These are phyloP conservation scores for Drosophila mimetica DNA, from an alignment of 2,888 invertebrate species.

Conservation along the genomic window DNA sequence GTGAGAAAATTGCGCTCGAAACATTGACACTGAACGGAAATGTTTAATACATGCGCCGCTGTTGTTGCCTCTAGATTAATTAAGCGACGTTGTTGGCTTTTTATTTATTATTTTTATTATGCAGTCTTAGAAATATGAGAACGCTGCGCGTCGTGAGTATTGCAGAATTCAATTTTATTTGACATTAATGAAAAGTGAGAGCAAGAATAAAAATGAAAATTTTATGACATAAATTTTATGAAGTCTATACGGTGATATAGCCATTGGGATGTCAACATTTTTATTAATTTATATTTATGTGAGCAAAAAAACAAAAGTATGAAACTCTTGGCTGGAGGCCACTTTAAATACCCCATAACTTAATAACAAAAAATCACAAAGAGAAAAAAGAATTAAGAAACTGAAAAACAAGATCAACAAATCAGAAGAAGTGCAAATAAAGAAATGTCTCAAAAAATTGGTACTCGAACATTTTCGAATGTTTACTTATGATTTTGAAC, in stretches of 20 bases:
- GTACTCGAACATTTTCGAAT: slow-evolving; percentile 66
- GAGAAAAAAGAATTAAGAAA: slow-evolving; percentile 20
- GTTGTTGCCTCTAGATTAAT: slow-evolving; percentile 74
- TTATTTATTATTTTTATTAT: slow-evolving; percentile 42
- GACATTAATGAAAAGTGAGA: slow-evolving; percentile 37
- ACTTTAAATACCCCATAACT: slow-evolving; percentile 63
- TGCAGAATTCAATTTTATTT: slow-evolving; percentile 34
- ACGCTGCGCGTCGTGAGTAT: slow-evolving; percentile 11
- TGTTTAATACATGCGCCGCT: slow-evolving; percentile 82
- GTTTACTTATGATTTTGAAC: slow-evolving; percentile 65
- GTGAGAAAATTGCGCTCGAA: slow-evolving; percentile 75
- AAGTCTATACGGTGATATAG: slow-evolving; percentile 41
- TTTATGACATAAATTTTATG: slow-evolving; percentile 33
- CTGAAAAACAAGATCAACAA: slow-evolving; percentile 26
- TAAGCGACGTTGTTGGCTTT: slow-evolving; percentile 61
- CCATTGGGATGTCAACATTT: slow-evolving; percentile 44
- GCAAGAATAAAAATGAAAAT: slow-evolving; percentile 21
- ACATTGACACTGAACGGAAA: slow-evolving; percentile 84
- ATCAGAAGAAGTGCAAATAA: slow-evolving; percentile 26
- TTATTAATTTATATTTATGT: slow-evolving; percentile 43
- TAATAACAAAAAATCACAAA: slow-evolving; percentile 43
- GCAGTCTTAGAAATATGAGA: slow-evolving; percentile 59
- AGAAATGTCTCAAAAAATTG: slow-evolving; percentile 60
- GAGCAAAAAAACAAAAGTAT: slow-evolving; percentile 29
- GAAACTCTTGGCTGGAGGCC: slow-evolving; percentile 47